Base-by-base conservation (phyloP, 2,888 invertebrate species). In the Idaea biselata region DNA sequence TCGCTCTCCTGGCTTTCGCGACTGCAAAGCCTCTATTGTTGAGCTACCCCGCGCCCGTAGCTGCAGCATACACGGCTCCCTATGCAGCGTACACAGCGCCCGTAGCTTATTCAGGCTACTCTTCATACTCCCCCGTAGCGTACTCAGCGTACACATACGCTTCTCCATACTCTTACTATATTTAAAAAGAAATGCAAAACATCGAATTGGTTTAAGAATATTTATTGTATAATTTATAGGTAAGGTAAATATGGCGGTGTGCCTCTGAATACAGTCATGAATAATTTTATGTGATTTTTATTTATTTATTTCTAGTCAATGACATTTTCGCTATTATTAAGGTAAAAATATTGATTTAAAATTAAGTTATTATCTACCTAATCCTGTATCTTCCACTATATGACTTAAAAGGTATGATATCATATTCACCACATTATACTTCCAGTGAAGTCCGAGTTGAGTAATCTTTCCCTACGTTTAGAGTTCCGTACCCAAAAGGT, bases 1-100 rank as follows among this genome's bases (percentile, higher is more conserved):
- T 89, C 69, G 92, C 93, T 77, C 81, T 94, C 73, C 80, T 94
- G 89, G 94, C 94, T 61, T 78, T 81, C 74, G 80, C 78, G 44
- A 60, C 75, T 55, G 80, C 81, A 69, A 81, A 80, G 75, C 81
- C 81, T 3, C 58, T 81, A 61, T 72, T 81, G 56, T 65, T 79
- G 67, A 81, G 79, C 73, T 83, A 83, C 75, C 72, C 82, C 0
- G 74, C 86, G 0, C 82, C 82, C 0, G 64, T 79, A 54, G 80
- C 84, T 0, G 79, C 80, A 0, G 83, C 83, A 2, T 84, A 83
- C 73, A 79, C 88, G 0, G 82, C 86, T 1, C 80, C 81, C 0
- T 74, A 80, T 25, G 84, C 85, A 6, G 79, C 81, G 17, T 81
- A 81, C 73, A 73, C 77, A 6, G 76, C 81, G 0, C 93, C 91